Evolutionary conservation across 2,797 vertebrate species (phyloP).

Genomic region (Rhabdophis nuchalis): DNA sequence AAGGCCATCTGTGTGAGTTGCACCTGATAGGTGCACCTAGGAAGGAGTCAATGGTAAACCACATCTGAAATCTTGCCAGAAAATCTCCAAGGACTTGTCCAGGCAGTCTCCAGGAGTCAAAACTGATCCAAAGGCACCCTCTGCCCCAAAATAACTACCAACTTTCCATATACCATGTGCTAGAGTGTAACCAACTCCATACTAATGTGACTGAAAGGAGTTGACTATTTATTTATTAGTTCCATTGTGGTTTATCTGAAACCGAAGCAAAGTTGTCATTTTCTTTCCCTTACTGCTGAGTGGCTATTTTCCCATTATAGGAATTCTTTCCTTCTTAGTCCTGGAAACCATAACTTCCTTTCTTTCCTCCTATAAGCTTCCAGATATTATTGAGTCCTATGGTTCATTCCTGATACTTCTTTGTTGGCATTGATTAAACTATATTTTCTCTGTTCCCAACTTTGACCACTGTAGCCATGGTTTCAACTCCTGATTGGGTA

Average conservation of each 20-base stretch:
- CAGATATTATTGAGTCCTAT: neutral
- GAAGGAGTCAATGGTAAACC: neutral
- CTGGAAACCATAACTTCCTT: neutral
- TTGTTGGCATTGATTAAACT: neutral
- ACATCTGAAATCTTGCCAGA: neutral
- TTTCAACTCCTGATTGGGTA: neutral
- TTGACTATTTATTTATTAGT: neutral
- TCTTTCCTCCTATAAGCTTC: neutral
- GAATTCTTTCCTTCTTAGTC: neutral
- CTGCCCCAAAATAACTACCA: neutral
- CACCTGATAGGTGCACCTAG: neutral
- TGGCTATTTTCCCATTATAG: neutral
- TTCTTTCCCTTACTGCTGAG: too few species aligned
- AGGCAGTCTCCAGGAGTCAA: neutral
- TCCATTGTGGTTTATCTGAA: neutral
- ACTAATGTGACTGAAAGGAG: neutral
- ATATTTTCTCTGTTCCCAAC: neutral
- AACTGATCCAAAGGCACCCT: neutral
- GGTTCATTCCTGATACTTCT: neutral
- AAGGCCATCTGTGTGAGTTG: neutral
- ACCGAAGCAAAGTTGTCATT: neutral
- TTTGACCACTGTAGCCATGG: neutral
- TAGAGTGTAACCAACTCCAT: neutral
- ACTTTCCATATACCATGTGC: neutral
- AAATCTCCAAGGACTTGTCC: neutral